Base-by-base conservation (phyloP, 2,888 invertebrate species). In the Andrena trimmerana region DNA sequence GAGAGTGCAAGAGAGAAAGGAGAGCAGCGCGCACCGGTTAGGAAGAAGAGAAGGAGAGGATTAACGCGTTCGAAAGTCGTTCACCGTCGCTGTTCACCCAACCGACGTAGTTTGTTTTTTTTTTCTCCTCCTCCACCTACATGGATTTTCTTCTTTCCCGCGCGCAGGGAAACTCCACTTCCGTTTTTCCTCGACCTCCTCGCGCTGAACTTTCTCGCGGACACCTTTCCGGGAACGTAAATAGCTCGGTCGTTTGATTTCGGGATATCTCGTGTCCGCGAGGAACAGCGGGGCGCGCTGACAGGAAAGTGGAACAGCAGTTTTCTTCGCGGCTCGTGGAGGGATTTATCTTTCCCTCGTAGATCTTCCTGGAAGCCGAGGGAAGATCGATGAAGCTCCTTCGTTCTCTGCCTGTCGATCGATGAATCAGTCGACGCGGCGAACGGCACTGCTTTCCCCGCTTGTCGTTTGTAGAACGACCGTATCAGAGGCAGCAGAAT, bases 11-110 rank as follows among this genome's bases (percentile, higher is more conserved):
- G 67, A 67, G 78, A 48, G 71, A 78, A 48, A 75, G 65, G 72
- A 27, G 36, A 67, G 42, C 31, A 57, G 60, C 73, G 63, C 65
- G 48, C 68, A 76, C 69, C 48, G 36, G 33, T 71, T 75, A 62
- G 73, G 50, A 50, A 76, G 70, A 70, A 65, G 31, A 66, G 68
- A 68, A 50, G 57, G 70, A 50, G 50, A 67, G 54, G 33, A 52
- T 20, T 10, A 36, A 42, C 48, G 29, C 81, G 82, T 67, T 81
- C 48, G 77, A 72, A 68, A 83, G 75, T 75, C 83, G 83, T 74
- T 66, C 48, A 7, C 31, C 60, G 59, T 70, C 60, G 54, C 36
- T 50, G 68, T 73, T 80, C 72, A 62, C 8, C 24, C 63, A 69
- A 66, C 65, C 50, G 24, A 8, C 59, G 50, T 52, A 54, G 36